phyloP scores from a whole-genome alignment of 1,140 invertebrate species.

The Drosophila nasuta region DNA sequence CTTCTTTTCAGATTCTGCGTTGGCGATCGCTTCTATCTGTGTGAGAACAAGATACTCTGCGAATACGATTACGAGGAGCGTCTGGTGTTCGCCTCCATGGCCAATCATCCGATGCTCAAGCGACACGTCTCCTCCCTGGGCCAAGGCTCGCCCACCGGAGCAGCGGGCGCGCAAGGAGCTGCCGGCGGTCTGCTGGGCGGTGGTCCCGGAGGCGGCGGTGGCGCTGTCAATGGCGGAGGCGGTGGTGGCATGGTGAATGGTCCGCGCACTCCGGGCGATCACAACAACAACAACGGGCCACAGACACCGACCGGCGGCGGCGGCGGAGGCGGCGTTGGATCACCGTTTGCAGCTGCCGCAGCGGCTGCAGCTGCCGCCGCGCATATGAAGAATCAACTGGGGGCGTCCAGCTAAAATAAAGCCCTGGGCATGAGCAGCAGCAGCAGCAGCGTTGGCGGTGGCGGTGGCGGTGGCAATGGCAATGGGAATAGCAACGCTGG shows the following conservation, averaged over 20 bases:
- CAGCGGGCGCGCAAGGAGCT: slow-evolving; percentile 35
- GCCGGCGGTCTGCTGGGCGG: slow-evolving; percentile 49
- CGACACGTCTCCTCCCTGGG: slow-evolving; percentile 89
- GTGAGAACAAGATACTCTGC: slow-evolving; percentile 98
- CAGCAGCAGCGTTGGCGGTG: slow-evolving; percentile 28
- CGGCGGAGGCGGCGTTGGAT: slow-evolving; percentile 48
- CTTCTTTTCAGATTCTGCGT: slow-evolving; percentile 94
- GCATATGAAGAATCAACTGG: slow-evolving; percentile 83
- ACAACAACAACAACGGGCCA: slow-evolving; percentile 81
- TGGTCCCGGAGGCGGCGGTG: slow-evolving; percentile 33
- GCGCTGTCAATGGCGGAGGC: slow-evolving; percentile 40
- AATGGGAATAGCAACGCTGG: slow-evolving; percentile 35
- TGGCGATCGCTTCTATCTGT: slow-evolving; percentile 97
- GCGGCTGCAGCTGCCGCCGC: slow-evolving; percentile 74
- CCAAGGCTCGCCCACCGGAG: slow-evolving; percentile 75
- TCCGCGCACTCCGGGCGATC: slow-evolving; percentile 77
- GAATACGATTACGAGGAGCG: slow-evolving; percentile 98
- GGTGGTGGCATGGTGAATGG: slow-evolving; percentile 63
- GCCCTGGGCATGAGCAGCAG: slow-evolving; percentile 62
- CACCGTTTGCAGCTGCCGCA: slow-evolving; percentile 73
- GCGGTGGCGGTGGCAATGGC: slow-evolving; percentile 40
- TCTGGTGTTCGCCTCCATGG: slow-evolving; percentile 95
- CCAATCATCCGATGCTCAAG: slow-evolving; percentile 96
- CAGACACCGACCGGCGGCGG: slow-evolving; percentile 64
- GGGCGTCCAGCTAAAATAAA: slow-evolving; percentile 85